Percentiles rank a stretch among this genome's conserved stretches.
Evolutionary conservation across 2,888 invertebrate species (phyloP).

Genomic region (Agelastica alni): DNA sequence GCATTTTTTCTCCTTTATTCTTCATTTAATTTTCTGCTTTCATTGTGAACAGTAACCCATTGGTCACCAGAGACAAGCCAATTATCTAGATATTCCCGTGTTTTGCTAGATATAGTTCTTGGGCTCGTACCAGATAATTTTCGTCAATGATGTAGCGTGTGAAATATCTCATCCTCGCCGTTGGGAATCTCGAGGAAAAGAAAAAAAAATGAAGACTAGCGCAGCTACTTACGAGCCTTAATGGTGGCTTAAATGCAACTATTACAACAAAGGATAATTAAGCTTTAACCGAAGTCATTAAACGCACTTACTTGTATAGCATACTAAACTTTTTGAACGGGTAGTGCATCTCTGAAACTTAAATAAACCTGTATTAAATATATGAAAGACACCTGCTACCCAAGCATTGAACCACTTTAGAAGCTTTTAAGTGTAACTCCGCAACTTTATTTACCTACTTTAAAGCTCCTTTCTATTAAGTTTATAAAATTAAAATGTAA

Average conservation of each 20-base stretch:
- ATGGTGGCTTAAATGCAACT: no score
- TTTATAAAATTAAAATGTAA: constrained; percentile 19
- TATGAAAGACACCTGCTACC: constrained; percentile 29
- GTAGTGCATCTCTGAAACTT: constrained; percentile 19
- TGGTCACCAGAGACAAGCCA: no score
- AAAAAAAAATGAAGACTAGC: background rate
- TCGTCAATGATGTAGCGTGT: no score
- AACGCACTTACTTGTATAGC: constrained; percentile 11
- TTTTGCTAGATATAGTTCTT: no score
- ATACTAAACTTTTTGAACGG: constrained; percentile 12
- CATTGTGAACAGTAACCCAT: no score
- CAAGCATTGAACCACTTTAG: constrained; percentile 17
- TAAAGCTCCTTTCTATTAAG: constrained; percentile 24
- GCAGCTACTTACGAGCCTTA: no score
- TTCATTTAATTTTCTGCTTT: no score
- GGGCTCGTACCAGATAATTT: no score
- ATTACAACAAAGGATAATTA: constrained; percentile 5
- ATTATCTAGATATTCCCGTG: no score
- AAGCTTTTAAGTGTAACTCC: constrained; percentile 25
- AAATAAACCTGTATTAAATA: constrained; percentile 23
- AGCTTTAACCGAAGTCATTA: background rate
- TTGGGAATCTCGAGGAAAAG: no score
- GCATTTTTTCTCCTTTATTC: no score
- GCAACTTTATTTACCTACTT: constrained; percentile 26
- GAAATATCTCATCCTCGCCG: no score